Evolutionary conservation across 2,797 vertebrate genomes (phyloP), one percentile per base, ranked within the genome.

Genomic region (Morus bassanus): DNA sequence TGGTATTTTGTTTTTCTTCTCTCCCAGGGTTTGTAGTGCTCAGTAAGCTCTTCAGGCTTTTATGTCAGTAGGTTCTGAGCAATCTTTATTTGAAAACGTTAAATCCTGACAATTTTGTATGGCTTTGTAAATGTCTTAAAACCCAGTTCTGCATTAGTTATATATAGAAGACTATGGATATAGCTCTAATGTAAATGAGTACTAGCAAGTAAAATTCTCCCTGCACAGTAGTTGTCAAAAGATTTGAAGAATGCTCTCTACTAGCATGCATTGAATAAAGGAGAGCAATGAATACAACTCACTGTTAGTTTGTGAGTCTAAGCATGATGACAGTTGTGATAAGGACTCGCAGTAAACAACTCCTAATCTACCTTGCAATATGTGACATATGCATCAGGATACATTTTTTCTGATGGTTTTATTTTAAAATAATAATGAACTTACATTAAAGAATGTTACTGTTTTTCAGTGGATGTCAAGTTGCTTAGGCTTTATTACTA

Each of bases 131-230:
- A 59, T 59, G 16, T 12, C 13, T 21, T 74, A 13, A 13, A 81
- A 37, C 11, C 18, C 9, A 37, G 5, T 64, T 54, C n/a, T 79
- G 35, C 21, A 4, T 35, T 70, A 85, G 18, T 79, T 91, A 37
- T 7, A 2, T 6, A 8, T 0, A 30, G 27, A 46, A 60, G 59
- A 35, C 2, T 5, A 3, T 22, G 17, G 16, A 11, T 70, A 10
- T 35, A 59, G 2, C 33, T 87, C 15, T 50, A 10, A 85, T 51
- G 27, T 72, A 74, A 63, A 72, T 75, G 27, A 57, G 3, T 37
- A 18, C 59, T 51, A 80, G 37, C 28, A 63, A 67, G 21, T 14
- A 39, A 60, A 88, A 61, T 56, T 70, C 37, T 54, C 8, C n/a
- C 37, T 81, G 65, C n/a, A 19, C 7, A 3, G 5, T 33, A 3